Conservation (phyloP, 2,888 invertebrate genomes). For the Cosmorhoe ocellata region DNA sequence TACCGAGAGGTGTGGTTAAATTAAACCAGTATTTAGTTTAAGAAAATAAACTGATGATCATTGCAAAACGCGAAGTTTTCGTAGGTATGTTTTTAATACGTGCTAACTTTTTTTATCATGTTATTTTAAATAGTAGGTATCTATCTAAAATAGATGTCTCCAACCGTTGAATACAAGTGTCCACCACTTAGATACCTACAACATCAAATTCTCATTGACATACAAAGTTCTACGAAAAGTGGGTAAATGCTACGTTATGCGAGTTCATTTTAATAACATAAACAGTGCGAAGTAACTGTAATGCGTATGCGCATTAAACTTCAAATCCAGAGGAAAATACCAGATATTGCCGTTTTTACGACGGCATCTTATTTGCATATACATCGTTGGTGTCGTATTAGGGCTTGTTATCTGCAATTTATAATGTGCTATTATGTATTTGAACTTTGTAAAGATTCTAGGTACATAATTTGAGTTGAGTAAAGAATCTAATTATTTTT, state of each 20-base stretch:
- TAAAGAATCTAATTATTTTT: no score
- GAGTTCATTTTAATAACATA: conserved; percentile 34
- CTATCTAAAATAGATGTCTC: no score
- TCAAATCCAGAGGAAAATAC: conserved; percentile 30
- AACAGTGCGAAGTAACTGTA: conserved; percentile 28
- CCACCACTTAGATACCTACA: not conserved
- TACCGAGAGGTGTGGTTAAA: not conserved
- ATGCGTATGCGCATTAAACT: conserved; percentile 24
- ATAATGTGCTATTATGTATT: not conserved
- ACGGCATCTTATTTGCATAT: conserved; percentile 34
- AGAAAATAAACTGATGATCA: not conserved
- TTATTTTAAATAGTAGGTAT: no score
- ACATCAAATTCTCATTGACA: conserved; percentile 23
- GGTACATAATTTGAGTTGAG: no score
- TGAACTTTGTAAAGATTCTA: not conserved
- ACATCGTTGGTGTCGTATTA: conserved; percentile 32
- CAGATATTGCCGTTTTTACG: conserved; percentile 34
- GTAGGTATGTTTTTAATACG: no score
- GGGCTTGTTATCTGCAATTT: conserved; percentile 8
- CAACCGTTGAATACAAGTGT: no score
- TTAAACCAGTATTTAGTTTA: not conserved
- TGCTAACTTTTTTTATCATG: no score
- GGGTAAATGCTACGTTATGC: conserved; percentile 35
- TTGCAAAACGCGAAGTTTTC: no score
- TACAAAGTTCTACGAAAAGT: conserved; percentile 11